phyloP scores from a whole-genome alignment of 2,888 invertebrate species.

The Drosophila neotestacea region DNA sequence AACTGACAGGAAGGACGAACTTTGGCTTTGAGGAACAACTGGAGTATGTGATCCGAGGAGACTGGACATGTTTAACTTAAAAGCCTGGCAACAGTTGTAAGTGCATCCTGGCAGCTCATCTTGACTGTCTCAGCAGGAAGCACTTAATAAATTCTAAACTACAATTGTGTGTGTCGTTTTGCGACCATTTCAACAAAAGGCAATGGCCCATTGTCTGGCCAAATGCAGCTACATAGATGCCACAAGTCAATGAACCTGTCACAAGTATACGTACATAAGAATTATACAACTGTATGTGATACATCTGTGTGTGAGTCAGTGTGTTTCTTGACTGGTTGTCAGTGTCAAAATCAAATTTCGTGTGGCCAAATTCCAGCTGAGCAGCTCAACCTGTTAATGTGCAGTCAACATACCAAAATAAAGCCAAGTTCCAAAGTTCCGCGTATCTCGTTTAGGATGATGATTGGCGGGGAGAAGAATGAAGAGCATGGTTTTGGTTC shows the following conservation, averaged over 20 bases:
- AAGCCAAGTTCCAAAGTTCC: slow-evolving; percentile 14
- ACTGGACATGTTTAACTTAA: slow-evolving; percentile 32
- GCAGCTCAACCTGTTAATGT: slow-evolving; percentile 31
- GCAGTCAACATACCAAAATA: slow-evolving; percentile 24
- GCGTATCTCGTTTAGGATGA: slow-evolving; percentile 37
- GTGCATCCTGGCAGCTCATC: slow-evolving; percentile 59
- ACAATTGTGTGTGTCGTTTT: slow-evolving; percentile 58
- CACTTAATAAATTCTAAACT: slow-evolving; percentile 76
- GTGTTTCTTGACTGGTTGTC: slow-evolving; percentile 14
- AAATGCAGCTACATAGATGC: slow-evolving; percentile 4
- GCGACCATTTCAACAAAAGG: slow-evolving; percentile 61
- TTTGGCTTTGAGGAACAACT: slow-evolving; percentile 44
- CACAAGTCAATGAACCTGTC: slow-evolving; percentile 54
- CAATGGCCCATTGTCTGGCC: slow-evolving; percentile 43
- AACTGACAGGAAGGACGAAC: slow-evolving; percentile 48
- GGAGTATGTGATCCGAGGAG: slow-evolving; percentile 1
- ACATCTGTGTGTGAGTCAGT: slow-evolving; percentile 7
- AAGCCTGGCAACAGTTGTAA: slow-evolving; percentile 48
- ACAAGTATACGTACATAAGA: slow-evolving; percentile 38
- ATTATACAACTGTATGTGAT: slow-evolving; percentile 35
- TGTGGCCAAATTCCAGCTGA: slow-evolving; percentile 46
- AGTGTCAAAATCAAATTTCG: slow-evolving; percentile 68
- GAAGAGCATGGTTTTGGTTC: slow-evolving; percentile 4
- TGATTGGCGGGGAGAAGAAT: slow-evolving; percentile 15
- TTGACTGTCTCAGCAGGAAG: slow-evolving; percentile 67